A percentile compares a stretch with the other conserved stretches of the same genome.
Evolutionary conservation across 2,113 vertebrate genomes (phyloP).

Genomic region (Chionomys nivalis): DNA sequence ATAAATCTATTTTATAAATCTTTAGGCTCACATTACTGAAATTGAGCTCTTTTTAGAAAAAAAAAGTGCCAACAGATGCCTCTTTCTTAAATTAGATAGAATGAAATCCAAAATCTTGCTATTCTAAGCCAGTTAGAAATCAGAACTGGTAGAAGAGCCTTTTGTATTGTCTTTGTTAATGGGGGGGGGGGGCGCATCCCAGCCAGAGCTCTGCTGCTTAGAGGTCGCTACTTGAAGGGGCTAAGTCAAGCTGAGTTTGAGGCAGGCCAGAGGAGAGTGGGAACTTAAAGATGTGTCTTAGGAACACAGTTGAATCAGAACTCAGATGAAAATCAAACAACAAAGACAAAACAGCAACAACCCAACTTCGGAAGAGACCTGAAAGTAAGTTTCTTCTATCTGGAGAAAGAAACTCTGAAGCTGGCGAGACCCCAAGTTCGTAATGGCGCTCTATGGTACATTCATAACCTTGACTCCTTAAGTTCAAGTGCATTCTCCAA

Average conservation of each 20-base stretch:
- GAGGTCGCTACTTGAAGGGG: background rate
- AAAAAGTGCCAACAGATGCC: constrained; percentile 10
- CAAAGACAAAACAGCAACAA: background rate
- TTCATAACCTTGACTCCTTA: background rate
- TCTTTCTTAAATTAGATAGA: constrained; percentile 72
- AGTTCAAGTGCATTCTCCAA: constrained; percentile 33
- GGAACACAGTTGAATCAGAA: background rate
- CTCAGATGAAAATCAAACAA: background rate
- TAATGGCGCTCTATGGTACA: background rate
- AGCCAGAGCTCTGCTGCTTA: background rate
- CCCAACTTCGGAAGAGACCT: background rate
- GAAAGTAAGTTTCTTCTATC: constrained; percentile 2
- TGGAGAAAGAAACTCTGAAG: background rate
- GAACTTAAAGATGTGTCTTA: background rate
- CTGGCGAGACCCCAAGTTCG: background rate
- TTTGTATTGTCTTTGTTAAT: constrained; percentile 67
- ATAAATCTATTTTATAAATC: constrained; percentile 83
- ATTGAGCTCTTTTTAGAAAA: constrained; percentile 52
- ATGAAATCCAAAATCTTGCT: constrained; percentile 69
- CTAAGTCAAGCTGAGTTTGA: background rate
- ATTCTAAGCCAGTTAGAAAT: constrained; percentile 67
- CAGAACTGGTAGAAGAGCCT: constrained; percentile 44
- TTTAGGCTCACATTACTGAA: constrained; percentile 81
- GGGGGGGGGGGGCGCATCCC: background rate
- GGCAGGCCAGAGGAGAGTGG: background rate